Base-by-base conservation (phyloP, 1,140 invertebrate genomes). In the Pachypeltis micranthus region DNA sequence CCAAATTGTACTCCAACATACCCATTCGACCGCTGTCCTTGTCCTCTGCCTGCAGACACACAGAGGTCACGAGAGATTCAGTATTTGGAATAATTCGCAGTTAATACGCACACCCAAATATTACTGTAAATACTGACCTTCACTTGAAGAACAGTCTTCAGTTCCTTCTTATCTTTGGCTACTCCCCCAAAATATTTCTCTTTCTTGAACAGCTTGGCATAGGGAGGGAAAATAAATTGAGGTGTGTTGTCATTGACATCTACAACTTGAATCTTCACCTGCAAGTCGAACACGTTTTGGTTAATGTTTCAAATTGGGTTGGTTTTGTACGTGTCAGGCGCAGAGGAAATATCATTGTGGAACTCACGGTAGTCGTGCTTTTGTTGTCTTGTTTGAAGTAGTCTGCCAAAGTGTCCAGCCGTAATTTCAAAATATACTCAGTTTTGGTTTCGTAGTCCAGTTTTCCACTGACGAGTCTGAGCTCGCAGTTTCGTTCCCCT, bases 211-310 rank as follows among this genome's bases (percentile, higher is more conserved):
- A 79, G 69, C 39, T 71, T 71, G 29, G 68, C 67, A 1, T 67
- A 68, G 1, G 82, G 79, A 0, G 86, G 83, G 63, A 86, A 88
- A 0, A 89, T 73, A 72, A 94, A 95, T 63, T 82, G 79, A 0
- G 92, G 91, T 1, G 78, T 77, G 71, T 94, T 93, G 70, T 95
- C 91, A 70, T 95, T 95, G 1, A 89, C 81, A 71, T 95, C 91
- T 0, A 85, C 76, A 0, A 96, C 84, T 67, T 88, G 86, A 2
- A 96, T 81, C 64, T 86, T 87, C 0, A 96, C 80, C 70, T 84
- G 70, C 1, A 67, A 65, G n/a, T n/a, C n/a, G 14, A 27, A 14
- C 7, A 69, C 57, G n/a, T 44, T n/a, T 51, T 1, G n/a, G 10
- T 44, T 44, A 39, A 4, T 19, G n/a, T 10, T 10, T 3, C 2